Conservation (phyloP, 2,888 invertebrate species). For the Laothoe populi region DNA sequence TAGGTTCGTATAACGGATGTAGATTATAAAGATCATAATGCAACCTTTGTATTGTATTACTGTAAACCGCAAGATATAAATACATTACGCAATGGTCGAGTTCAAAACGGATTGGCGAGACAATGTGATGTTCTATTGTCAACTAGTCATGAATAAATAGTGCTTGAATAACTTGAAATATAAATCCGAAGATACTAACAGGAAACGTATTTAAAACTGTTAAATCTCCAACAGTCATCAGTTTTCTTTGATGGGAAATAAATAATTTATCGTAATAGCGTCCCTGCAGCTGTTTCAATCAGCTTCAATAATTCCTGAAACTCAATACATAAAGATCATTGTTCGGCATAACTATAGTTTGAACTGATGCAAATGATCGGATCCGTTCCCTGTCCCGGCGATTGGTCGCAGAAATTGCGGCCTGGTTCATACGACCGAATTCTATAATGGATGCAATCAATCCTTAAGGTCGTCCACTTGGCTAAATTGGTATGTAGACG, state of each 20-base stretch:
- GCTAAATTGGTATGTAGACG: conserved; percentile 28
- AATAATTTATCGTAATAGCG: too few species aligned
- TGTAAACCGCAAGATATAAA: conserved; percentile 12
- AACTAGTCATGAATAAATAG: background rate
- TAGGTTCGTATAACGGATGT: background rate
- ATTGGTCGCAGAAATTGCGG: conserved; percentile 38
- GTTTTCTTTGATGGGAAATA: too few species aligned
- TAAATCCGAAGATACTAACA: background rate
- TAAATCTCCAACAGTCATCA: too few species aligned
- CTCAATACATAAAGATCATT: background rate
- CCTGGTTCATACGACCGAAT: conserved; percentile 52
- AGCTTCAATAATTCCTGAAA: background rate
- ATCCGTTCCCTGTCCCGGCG: conserved; percentile 9
- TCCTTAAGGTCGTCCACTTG: conserved; percentile 60
- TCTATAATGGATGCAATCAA: conserved; percentile 61
- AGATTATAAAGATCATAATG: background rate
- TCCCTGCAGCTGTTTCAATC: background rate
- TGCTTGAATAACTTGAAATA: background rate
- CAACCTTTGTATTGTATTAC: conserved; percentile 21
- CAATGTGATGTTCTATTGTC: background rate
- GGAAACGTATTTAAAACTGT: background rate
- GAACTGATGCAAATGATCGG: conserved; percentile 33
- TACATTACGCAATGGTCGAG: background rate
- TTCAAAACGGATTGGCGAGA: background rate
- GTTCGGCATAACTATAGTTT: conserved; percentile 38